Evolutionary conservation across 2,888 invertebrate genomes (phyloP).

Genomic region (Thalpophila matura): DNA sequence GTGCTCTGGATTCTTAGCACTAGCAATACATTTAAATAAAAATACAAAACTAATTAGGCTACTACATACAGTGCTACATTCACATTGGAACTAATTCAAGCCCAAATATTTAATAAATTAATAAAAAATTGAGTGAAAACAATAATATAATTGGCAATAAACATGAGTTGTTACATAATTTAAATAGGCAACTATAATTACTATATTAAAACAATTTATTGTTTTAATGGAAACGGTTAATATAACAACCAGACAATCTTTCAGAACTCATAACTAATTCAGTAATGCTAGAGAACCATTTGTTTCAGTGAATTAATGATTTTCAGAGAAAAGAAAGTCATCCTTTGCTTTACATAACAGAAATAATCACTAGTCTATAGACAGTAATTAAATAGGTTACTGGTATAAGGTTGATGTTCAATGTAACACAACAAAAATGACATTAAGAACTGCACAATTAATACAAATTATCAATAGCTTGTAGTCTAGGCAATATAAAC

Average conservation of each 20-base stretch:
- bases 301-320: not conserved
- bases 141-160: no score
- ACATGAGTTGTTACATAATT: no score
- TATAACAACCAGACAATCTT: no score
- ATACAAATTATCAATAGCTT: constrained; percentile 19
- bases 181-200: no score
- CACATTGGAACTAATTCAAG: not conserved
- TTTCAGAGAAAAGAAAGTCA: not conserved
- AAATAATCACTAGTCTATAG: no score
- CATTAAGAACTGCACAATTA: constrained; percentile 34
- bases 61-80: constrained; percentile 18
- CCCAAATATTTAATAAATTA: not conserved
- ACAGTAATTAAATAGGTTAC: no score
- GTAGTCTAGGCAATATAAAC: constrained; percentile 1
- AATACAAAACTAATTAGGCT: constrained; percentile 41
- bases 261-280: no score
- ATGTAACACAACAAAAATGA: constrained; percentile 40
- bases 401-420: constrained; percentile 21
- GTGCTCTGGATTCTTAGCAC: constrained; percentile 76
- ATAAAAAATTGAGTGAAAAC: not conserved
- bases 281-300: no score
- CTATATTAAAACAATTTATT: no score
- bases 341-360: not conserved
- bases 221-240: no score
- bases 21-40: constrained; percentile 66